These are phyloP conservation scores for Drosophila paucipuncta DNA, from an alignment of 2,888 invertebrate species.

Conservation along the genomic window DNA sequence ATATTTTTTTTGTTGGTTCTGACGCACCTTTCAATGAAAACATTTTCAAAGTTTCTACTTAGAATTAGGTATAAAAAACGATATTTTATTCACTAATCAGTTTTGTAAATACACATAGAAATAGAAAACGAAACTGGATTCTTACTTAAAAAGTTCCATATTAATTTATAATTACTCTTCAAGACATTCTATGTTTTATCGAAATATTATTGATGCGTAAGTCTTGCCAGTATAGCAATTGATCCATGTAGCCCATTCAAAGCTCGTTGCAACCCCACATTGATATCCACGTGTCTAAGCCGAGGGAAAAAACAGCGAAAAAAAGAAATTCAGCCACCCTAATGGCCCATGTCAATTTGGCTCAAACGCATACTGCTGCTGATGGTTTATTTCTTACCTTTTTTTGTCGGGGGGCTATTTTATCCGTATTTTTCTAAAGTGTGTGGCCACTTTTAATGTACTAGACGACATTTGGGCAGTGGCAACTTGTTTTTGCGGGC, in stretches of 20 bases:
- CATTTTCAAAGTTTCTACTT: conserved; percentile 21
- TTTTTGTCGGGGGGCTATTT: conserved; percentile 36
- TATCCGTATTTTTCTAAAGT: conserved; percentile 44
- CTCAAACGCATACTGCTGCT: conserved; percentile 63
- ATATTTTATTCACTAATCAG: background rate
- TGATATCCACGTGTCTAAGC: conserved; percentile 31
- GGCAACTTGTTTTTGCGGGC: conserved; percentile 55
- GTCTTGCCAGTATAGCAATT: background rate
- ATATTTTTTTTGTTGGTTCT: conserved; percentile 49
- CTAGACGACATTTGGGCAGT: conserved; percentile 41
- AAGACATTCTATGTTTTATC: background rate
- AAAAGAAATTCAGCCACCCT: conserved; percentile 65
- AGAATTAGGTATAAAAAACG: background rate
- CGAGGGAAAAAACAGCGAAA: conserved; percentile 42
- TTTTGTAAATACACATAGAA: background rate
- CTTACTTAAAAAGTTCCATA: background rate
- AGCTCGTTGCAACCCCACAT: conserved; percentile 10
- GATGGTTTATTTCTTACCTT: conserved; percentile 48
- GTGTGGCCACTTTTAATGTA: conserved; percentile 62
- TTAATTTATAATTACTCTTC: background rate
- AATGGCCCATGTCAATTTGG: conserved; percentile 82
- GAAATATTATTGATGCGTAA: background rate
- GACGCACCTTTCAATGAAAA: conserved; percentile 25
- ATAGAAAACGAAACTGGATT: background rate
- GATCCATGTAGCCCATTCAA: conserved; percentile 5